Percentiles rank a stretch among this genome's conserved stretches.
Conservation (phyloP, 2,797 vertebrate species). For the Numenius phaeopus region DNA sequence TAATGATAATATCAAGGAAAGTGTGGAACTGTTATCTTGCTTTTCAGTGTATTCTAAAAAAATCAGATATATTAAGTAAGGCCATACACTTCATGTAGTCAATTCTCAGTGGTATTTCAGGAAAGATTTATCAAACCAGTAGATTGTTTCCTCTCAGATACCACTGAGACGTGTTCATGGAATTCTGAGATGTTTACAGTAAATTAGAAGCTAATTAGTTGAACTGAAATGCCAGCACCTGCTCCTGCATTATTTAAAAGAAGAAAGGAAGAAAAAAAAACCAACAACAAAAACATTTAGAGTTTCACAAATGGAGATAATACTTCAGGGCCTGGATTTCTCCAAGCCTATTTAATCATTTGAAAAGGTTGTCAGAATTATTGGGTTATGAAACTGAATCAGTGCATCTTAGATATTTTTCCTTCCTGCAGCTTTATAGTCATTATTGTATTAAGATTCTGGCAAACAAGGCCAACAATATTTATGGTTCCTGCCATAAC, state of each 20-base stretch:
- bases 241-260: constrained; percentile 74
- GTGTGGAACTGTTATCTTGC: background rate
- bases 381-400: constrained; percentile 50
- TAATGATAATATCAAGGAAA: background rate
- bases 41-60: constrained; percentile 29
- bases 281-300: background rate
- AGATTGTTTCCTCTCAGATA: constrained; percentile 74
- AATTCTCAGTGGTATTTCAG: constrained; percentile 67
- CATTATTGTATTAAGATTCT: constrained; percentile 71
- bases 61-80: constrained; percentile 28
- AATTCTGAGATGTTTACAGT: constrained; percentile 77
- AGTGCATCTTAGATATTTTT: constrained; percentile 46
- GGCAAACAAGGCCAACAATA: constrained; percentile 70
- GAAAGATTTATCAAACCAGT: constrained; percentile 74
- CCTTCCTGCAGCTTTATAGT: constrained; percentile 53
- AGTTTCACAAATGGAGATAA: constrained; percentile 51
- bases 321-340: constrained; percentile 46
- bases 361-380: constrained; percentile 66
- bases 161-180: constrained; percentile 60
- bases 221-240: constrained; percentile 76
- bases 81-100: constrained; percentile 20
- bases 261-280: background rate
- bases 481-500: constrained; percentile 71
- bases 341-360: constrained; percentile 64
- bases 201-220: constrained; percentile 80